A percentile compares a stretch with the other conserved stretches of the same genome.
Evolutionary conservation across 23 tunicate genomes (phyloP).

Genomic region (Botrylloides violaceus): DNA sequence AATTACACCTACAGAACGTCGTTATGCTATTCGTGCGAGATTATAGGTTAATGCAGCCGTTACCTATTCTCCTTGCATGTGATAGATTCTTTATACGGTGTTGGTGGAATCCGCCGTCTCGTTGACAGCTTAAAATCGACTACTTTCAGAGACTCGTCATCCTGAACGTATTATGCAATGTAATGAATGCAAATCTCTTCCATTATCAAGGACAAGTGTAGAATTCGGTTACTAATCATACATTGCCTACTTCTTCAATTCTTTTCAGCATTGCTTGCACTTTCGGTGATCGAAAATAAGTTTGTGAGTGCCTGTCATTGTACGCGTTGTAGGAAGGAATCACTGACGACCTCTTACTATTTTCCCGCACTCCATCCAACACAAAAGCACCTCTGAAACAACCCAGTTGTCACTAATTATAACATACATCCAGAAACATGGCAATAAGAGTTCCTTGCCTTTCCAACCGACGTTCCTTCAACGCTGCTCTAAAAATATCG

Average conservation of each 20-base stretch:
- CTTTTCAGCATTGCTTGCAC: constrained; percentile 59
- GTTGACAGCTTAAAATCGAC: constrained; percentile 26
- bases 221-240: constrained; percentile 5
- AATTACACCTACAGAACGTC: too few species aligned
- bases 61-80: constrained; percentile 26
- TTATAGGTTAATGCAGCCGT: too few species aligned
- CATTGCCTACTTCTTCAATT: constrained; percentile 31
- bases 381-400: constrained; percentile 29
- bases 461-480: neutral
- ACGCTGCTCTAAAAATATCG: constrained; percentile 23
- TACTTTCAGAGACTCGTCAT: neutral
- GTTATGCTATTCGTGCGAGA: too few species aligned
- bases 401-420: neutral
- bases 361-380: constrained; percentile 65
- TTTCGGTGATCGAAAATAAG: constrained; percentile 59
- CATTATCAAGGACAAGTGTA: neutral
- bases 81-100: constrained; percentile 29
- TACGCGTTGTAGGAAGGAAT: constrained; percentile 69
- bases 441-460: neutral
- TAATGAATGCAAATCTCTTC: too few species aligned
- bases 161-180: constrained; percentile 14
- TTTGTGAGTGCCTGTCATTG: constrained; percentile 54
- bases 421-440: neutral
- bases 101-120: constrained; percentile 26
- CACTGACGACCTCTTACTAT: constrained; percentile 33